These are phyloP conservation scores for Acromyrmex echinatior DNA, from an alignment of 1,140 invertebrate species.

Conservation along the genomic window DNA sequence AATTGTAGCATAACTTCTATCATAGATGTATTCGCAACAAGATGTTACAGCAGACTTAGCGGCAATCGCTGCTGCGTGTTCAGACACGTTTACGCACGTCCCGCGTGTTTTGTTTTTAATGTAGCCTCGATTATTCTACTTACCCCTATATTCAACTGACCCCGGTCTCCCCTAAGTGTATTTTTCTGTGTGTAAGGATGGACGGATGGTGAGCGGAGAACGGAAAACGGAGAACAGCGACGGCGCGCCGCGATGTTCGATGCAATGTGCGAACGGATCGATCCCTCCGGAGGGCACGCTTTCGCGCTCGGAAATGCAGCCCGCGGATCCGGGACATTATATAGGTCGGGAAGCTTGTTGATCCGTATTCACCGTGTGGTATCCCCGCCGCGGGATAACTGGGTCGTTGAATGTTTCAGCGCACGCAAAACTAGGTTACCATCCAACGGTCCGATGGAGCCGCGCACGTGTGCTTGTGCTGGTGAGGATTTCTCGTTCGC, in stretches of 20 bases:
- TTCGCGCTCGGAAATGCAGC: slow-evolving; percentile 48
- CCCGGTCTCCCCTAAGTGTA: too few species aligned
- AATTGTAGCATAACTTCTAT: too few species aligned
- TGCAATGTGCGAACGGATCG: slow-evolving; percentile 30
- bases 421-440: slow-evolving; percentile 62
- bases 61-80: too few species aligned
- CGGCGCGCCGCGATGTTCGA: slow-evolving; percentile 16
- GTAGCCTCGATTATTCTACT: too few species aligned
- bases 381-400: slow-evolving; percentile 61
- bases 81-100: too few species aligned
- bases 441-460: slow-evolving; percentile 60
- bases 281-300: slow-evolving; percentile 27
- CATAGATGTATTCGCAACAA: too few species aligned
- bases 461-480: slow-evolving; percentile 22
- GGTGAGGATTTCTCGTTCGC: slow-evolving; percentile 5
- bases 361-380: slow-evolving; percentile 65
- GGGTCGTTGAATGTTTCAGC: slow-evolving; percentile 64
- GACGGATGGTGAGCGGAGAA: not conserved
- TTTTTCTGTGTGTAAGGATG: too few species aligned
- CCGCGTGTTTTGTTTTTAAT: too few species aligned
- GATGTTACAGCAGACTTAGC: too few species aligned
- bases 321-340: slow-evolving; percentile 63
- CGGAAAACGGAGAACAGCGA: not conserved
- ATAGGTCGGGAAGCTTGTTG: slow-evolving; percentile 73
- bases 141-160: too few species aligned